A percentile compares a stretch with the other conserved stretches of the same genome.
Evolutionary conservation across 2,797 vertebrate genomes (phyloP).

Genomic region (Oryzias dopingdopingensis): DNA sequence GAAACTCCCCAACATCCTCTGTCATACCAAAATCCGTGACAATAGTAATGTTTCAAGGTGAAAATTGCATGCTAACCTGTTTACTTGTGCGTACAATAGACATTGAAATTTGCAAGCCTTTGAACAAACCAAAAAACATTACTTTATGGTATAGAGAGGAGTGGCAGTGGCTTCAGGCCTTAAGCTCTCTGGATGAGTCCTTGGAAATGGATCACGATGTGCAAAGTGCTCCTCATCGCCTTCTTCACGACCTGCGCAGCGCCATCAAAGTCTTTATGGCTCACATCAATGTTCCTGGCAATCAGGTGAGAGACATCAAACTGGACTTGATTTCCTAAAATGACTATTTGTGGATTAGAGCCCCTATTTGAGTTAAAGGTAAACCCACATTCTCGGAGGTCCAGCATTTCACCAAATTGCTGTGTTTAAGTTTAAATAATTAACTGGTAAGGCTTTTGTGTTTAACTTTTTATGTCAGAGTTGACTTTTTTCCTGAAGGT

Average conservation of each 20-base stretch:
- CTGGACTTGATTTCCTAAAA: too few species aligned
- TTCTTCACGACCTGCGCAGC: constrained; percentile 83
- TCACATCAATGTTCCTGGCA: constrained; percentile 82
- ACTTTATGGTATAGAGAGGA: constrained; percentile 80
- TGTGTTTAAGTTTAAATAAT: too few species aligned
- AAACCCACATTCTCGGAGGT: too few species aligned
- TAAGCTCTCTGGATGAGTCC: constrained; percentile 78
- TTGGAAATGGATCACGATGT: constrained; percentile 69
- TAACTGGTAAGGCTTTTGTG: too few species aligned
- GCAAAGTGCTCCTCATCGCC: constrained; percentile 77
- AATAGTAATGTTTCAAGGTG: constrained; percentile 89
- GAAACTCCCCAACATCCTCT: constrained; percentile 87
- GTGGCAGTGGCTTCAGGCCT: constrained; percentile 90
- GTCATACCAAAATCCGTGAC: constrained; percentile 87
- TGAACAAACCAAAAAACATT: not conserved
- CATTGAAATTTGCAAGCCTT: not conserved
- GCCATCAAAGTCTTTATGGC: constrained; percentile 85
- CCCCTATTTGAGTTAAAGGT: too few species aligned
- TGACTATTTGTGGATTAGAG: too few species aligned
- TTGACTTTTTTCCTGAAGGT: not conserved
- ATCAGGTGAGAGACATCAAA: constrained; percentile 76
- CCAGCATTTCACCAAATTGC: too few species aligned
- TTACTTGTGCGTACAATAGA: not conserved
- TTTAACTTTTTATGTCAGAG: too few species aligned
- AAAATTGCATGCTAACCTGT: not conserved